A percentile compares a stretch with the other conserved stretches of the same genome.
Conservation (phyloP, 2,113 vertebrate genomes). For the Chloroceryle aenea region DNA sequence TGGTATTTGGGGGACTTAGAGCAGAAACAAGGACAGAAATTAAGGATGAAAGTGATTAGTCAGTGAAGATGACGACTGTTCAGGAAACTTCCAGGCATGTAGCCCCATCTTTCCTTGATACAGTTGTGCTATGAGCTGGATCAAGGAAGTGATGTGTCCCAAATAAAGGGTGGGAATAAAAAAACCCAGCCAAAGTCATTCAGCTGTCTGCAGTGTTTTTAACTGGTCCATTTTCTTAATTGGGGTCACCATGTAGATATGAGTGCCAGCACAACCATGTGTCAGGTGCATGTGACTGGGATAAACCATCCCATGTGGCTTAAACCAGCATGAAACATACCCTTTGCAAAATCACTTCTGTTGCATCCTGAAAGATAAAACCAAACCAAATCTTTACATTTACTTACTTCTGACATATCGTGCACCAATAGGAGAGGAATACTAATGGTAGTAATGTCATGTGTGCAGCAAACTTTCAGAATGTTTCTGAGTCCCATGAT, state of each 20-base stretch:
- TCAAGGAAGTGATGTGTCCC: not conserved
- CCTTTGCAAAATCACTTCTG: not conserved
- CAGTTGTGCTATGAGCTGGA: not conserved
- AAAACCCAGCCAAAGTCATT: not conserved
- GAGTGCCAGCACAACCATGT: not conserved
- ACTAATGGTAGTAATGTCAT: constrained; percentile 94
- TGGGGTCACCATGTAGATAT: not conserved
- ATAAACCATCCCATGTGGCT: not conserved
- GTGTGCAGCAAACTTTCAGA: constrained; percentile 96
- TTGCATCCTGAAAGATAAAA: not conserved
- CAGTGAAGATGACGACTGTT: not conserved
- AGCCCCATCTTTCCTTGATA: not conserved
- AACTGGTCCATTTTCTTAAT: not conserved
- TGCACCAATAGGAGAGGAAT: constrained; percentile 94
- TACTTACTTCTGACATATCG: constrained; percentile 95
- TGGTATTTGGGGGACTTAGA: not conserved
- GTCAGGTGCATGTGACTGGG: not conserved
- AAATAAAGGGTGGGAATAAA: not conserved
- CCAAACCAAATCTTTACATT: not conserved
- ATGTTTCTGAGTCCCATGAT: constrained; percentile 98
- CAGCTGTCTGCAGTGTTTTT: not conserved
- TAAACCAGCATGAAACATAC: not conserved
- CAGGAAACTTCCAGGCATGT: not conserved
- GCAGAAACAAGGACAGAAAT: not conserved
- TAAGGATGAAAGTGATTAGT: not conserved